Base-by-base conservation (phyloP, 2,888 invertebrate genomes). In the Diplolepis rosae region DNA sequence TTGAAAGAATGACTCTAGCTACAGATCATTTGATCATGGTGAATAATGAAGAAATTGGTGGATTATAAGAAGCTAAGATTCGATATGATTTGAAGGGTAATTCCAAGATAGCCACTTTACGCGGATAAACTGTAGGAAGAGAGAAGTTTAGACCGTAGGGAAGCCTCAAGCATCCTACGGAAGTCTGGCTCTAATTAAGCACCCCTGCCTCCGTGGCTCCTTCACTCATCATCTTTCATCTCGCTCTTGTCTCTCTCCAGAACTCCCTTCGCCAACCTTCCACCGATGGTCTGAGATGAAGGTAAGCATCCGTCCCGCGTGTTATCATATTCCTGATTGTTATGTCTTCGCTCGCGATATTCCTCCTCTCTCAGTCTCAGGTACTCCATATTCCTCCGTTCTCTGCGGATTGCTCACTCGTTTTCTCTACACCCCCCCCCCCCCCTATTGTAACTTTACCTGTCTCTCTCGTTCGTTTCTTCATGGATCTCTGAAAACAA, bases 151-250 rank as follows among this genome's bases (percentile, higher is more conserved):
- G 81, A 82, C 68, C 50, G 77, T 65, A 54, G 80, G 81, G 87
- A 87, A 87, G 87, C 87, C 87, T 86, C 85, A 82, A 88, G 87
- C 85, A 86, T 87, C 85, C 84, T 84, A 85, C 85, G 88, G 86
- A 87, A 87, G 88, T 87, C 88, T 87, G 87, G 81, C 84, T 88
- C 88, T 88, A 88, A 88, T 88, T 88, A 88, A 88, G 87, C 88
- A 82, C 80, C 85, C 80, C 83, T 79, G 74, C 79, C 77, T 79
- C 80, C 79, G 70, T 71, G 77, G 77, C 78, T 84, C 82, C 85
- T 85, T 85, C 86, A 85, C 86, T 87, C 87, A 81, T 87, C 69
- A 69, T 69, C 69, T 69, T 65, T 69, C 69, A 72, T 75, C 77
- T 74, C 72, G 69, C 72, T 74, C 74, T 66, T 66, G 66, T 68